Base-by-base conservation (phyloP, 1,140 invertebrate species). In the Eciton burchellii region DNA sequence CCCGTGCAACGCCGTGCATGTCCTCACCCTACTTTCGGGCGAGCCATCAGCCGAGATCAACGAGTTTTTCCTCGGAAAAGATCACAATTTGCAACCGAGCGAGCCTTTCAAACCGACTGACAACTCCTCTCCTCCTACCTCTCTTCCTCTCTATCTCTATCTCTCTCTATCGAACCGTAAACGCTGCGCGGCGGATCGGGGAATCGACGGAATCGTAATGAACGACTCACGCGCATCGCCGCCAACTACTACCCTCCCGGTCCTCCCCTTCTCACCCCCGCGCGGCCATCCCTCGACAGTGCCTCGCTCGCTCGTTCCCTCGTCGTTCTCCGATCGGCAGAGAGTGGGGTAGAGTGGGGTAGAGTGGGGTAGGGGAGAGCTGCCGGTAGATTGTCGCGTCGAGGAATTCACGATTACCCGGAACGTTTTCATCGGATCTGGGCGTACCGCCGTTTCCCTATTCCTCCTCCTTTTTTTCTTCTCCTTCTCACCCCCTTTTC, bases 121-220 rank as follows among this genome's bases (percentile, higher is more conserved):
- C 86, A 73, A 81, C 49, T 87, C 14, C 5, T 54, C 52, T 35
- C 35, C 6, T 6, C 6, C 35, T 35, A 84, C 14, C 5, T 54
- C 52, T 35, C 35, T 35, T 6, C 6, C 35, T 35, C 35, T 54
- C 52, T n/a, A 5, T 16, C 14, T n/a, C 52, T 54, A 3, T 54
- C n/a, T 45, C 60, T 77, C 85, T 68, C 45, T 72, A 72, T 66
- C 21, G 82, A 54, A 12, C 60, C 74, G 66, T 76, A 84, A 81
- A 79, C 74, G 74, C 74, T 47, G 63, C 59, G 72, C 73, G 59
- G 21, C 49, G 62, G 77, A 45, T 82, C 71, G 68, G 49, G 74
- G 71, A 87, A 85, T 86, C 83, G 56, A 63, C 68, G 66, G 54
- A 43, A 74, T 85, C 60, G 85, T 83, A 86, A 83, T 71, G 81